Evolutionary conservation across 2,113 vertebrate species (phyloP).

Genomic region (Pedionomus torquatus): DNA sequence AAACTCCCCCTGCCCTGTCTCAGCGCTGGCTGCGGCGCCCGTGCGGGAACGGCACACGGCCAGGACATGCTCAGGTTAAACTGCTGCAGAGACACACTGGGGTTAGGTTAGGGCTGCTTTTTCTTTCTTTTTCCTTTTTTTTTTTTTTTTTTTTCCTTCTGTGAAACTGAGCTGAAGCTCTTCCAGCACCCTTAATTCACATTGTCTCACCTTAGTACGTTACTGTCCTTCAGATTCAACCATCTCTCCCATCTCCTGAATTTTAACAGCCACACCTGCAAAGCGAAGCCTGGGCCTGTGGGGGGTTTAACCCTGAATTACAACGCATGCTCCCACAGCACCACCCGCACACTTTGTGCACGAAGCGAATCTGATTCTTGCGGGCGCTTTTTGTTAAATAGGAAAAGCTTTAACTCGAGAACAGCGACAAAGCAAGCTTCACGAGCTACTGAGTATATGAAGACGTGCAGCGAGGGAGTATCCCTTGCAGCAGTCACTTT

Average conservation of each 20-base stretch:
- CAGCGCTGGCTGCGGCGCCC: accelerated
- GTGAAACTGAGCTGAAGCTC: neutral
- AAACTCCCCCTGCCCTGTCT: neutral
- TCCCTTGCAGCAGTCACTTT: neutral
- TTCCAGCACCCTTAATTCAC: neutral
- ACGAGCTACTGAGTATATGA: neutral
- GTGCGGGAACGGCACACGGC: neutral
- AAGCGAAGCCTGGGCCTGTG: neutral
- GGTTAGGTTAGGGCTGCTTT: neutral
- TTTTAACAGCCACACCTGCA: neutral
- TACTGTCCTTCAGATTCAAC: neutral
- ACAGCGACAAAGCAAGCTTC: neutral
- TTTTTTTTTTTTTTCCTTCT: too few relatives aligned
- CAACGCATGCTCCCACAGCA: neutral
- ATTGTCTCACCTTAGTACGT: accelerated
- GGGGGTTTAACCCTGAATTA: neutral
- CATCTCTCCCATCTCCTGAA: neutral
- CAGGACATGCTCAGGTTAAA: neutral
- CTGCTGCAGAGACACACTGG: neutral
- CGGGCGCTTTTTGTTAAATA: neutral
- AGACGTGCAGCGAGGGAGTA: neutral
- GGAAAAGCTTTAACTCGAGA: neutral
- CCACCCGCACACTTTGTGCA: neutral
- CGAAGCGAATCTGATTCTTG: neutral
- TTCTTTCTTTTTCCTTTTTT: neutral